Conservation (phyloP, 2,113 vertebrate species). For the Syngnathus scovelli region DNA sequence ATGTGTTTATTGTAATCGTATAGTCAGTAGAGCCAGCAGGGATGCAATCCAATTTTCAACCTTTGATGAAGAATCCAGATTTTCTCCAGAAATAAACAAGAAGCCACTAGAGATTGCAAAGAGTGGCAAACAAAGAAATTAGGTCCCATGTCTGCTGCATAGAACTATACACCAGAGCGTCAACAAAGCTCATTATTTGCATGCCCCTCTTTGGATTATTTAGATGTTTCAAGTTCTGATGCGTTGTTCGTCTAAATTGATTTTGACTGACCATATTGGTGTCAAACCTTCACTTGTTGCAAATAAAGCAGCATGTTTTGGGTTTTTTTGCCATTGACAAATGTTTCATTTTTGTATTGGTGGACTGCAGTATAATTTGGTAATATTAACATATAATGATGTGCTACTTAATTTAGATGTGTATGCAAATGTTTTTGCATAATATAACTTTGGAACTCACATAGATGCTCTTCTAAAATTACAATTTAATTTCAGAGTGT, state of each 20-base stretch:
- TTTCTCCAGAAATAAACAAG: conserved; percentile 40
- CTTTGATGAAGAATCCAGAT: conserved; percentile 46
- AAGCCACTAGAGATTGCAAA: conserved; percentile 40
- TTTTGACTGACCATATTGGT: conserved; percentile 19
- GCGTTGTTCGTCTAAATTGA: conserved; percentile 21
- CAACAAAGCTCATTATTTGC: conserved; percentile 26
- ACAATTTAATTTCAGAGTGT: no score
- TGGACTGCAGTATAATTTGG: neutral
- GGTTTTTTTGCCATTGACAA: neutral
- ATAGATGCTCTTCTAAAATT: neutral
- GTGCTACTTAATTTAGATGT: no score
- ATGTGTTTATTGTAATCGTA: conserved; percentile 37
- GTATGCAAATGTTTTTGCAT: no score
- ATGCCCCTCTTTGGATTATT: conserved; percentile 9
- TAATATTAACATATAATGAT: no score
- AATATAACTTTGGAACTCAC: neutral
- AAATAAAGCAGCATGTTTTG: conserved; percentile 28
- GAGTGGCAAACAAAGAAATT: conserved; percentile 54
- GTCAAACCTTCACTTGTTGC: conserved; percentile 15
- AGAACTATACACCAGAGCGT: conserved; percentile 18
- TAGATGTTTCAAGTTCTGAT: conserved; percentile 3
- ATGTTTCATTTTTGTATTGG: neutral
- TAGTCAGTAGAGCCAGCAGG: conserved; percentile 29
- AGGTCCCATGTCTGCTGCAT: conserved; percentile 35
- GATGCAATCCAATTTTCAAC: conserved; percentile 35